These are phyloP conservation scores for Daktulosphaira vitifoliae DNA, from an alignment of 1,140 invertebrate species.

Conservation along the genomic window DNA sequence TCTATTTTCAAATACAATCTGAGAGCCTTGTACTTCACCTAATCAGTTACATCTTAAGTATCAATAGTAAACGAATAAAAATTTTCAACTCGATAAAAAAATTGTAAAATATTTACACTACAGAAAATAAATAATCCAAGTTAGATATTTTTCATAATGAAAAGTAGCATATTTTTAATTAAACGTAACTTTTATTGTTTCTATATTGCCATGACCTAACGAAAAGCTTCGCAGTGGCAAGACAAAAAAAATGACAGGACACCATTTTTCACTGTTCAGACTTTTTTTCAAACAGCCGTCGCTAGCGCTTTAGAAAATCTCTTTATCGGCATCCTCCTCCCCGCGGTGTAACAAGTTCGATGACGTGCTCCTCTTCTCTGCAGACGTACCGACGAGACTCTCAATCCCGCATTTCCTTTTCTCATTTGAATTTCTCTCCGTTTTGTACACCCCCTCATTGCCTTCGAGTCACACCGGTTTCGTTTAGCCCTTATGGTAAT, in stretches of 20 bases:
- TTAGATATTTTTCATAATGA: too few relatives aligned
- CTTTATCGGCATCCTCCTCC: not conserved
- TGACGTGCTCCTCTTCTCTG: not conserved
- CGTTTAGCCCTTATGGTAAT: constrained; percentile 21
- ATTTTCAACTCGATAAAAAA: too few relatives aligned
- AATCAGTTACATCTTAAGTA: too few relatives aligned
- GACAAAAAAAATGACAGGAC: constrained; percentile 19
- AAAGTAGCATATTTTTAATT: constrained; percentile 18
- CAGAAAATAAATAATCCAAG: too few relatives aligned
- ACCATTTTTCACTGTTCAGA: not conserved
- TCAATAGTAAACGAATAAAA: too few relatives aligned
- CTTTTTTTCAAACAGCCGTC: not conserved
- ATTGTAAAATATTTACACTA: too few relatives aligned
- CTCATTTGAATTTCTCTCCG: constrained; percentile 28
- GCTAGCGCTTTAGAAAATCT: not conserved
- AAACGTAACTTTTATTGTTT: not conserved
- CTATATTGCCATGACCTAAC: too few relatives aligned
- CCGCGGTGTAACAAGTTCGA: constrained; percentile 12
- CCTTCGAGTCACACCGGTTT: not conserved
- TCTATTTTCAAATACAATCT: too few relatives aligned
- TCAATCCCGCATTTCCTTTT: constrained; percentile 4
- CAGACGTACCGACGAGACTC: not conserved
- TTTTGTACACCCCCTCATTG: not conserved
- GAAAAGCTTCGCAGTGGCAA: not conserved
- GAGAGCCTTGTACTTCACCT: too few relatives aligned